phyloP scores from a whole-genome alignment of 2,113 vertebrate species.

The Microtus richardsoni region DNA sequence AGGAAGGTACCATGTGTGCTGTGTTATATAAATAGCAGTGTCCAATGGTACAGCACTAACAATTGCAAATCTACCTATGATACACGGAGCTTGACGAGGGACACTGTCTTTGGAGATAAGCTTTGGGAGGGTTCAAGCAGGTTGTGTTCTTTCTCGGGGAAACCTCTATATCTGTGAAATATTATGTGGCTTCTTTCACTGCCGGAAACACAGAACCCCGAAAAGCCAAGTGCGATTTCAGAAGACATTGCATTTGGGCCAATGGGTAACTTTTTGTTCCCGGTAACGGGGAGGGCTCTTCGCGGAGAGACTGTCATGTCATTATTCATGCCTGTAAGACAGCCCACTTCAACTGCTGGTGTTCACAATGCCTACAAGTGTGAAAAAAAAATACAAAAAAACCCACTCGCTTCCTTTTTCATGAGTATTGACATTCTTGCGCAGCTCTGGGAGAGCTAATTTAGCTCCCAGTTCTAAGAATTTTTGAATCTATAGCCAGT shows the following conservation, averaged over 20 bases:
- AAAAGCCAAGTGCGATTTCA: constrained; percentile 43
- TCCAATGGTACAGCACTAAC: neutral
- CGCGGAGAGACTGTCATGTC: constrained; percentile 82
- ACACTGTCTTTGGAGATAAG: neutral
- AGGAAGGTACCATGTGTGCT: no score
- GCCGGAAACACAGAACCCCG: constrained; percentile 55
- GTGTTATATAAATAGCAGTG: neutral
- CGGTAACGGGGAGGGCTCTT: constrained; percentile 63
- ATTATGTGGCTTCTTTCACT: neutral
- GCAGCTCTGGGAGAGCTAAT: constrained; percentile 92
- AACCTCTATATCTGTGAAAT: constrained; percentile 28
- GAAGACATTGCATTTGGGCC: constrained; percentile 73
- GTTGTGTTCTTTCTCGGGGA: neutral
- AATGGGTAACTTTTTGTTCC: constrained; percentile 77
- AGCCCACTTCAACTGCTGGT: constrained; percentile 88
- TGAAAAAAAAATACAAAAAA: constrained; percentile 85
- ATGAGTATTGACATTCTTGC: constrained; percentile 92
- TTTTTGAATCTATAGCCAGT: constrained; percentile 92
- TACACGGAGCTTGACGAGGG: neutral
- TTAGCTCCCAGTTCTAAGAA: constrained; percentile 92
- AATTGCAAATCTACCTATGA: neutral
- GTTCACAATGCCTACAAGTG: constrained; percentile 88
- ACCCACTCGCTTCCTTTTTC: constrained; percentile 88
- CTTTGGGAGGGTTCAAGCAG: neutral
- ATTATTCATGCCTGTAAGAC: constrained; percentile 88